A percentile compares a stretch with the other conserved stretches of the same genome.
phyloP scores from a whole-genome alignment of 1,140 invertebrate species.

The Calephelis virginiensis region DNA sequence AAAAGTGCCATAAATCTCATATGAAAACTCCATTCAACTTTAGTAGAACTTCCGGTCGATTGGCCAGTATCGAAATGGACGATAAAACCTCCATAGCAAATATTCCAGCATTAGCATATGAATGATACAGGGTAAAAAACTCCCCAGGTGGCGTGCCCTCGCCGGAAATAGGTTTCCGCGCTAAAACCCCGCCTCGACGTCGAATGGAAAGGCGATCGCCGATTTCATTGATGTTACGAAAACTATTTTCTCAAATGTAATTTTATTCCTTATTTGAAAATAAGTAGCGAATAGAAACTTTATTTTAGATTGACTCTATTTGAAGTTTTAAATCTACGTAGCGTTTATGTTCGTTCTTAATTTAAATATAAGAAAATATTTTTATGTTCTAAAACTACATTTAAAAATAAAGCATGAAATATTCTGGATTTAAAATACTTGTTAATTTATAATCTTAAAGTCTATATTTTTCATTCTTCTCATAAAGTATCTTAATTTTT shows the following conservation, averaged over 20 bases:
- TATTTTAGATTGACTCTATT: too few relatives aligned
- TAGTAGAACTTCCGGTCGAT: conserved; percentile 50
- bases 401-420: too few relatives aligned
- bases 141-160: conserved; percentile 51
- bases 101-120: conserved; percentile 65
- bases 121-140: conserved; percentile 60
- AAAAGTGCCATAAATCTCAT: conserved; percentile 37
- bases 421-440: too few relatives aligned
- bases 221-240: conserved; percentile 10
- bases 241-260: conserved; percentile 4
- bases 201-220: conserved; percentile 14
- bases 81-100: conserved; percentile 50
- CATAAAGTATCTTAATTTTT: too few relatives aligned
- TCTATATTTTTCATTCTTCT: too few relatives aligned
- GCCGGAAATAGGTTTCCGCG: conserved; percentile 54
- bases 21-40: conserved; percentile 34
- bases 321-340: too few relatives aligned
- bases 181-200: conserved; percentile 21
- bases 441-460: too few relatives aligned
- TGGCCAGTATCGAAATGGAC: conserved; percentile 35
- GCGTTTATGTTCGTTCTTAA: too few relatives aligned
- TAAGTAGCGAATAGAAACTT: too few relatives aligned
- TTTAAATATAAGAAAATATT: too few relatives aligned
- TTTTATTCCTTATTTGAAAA: conserved; percentile 3
- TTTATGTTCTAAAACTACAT: too few relatives aligned